A percentile compares a stretch with the other conserved stretches of the same genome.
Conservation (phyloP, 1,140 invertebrate genomes). For the Helicoverpa armigera region DNA sequence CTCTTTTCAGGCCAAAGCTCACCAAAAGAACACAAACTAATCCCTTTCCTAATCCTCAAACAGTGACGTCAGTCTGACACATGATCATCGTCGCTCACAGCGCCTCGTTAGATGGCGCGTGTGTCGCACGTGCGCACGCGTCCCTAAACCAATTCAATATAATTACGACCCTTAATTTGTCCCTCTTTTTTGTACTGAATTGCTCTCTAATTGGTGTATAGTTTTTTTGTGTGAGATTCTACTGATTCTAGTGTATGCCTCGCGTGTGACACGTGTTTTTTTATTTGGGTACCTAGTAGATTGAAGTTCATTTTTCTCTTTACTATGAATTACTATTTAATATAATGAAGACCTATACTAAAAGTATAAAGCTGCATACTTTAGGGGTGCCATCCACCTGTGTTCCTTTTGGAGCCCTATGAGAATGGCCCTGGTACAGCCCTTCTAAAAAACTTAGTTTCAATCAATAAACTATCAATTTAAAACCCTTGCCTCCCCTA, state of each 20-base stretch:
- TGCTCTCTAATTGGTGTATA: conserved; percentile 55
- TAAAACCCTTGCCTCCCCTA: not conserved
- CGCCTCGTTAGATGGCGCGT: conserved; percentile 69
- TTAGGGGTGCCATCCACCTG: too few relatives aligned
- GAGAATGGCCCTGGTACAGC: too few relatives aligned
- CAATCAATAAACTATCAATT: not conserved
- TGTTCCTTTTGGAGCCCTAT: too few relatives aligned
- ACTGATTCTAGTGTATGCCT: conserved; percentile 27
- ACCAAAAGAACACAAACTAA: conserved; percentile 36
- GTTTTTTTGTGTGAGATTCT: conserved; percentile 45
- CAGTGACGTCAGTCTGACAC: conserved; percentile 48
- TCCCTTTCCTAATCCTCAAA: conserved; percentile 41
- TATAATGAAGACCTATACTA: too few relatives aligned
- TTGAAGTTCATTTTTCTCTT: not conserved
- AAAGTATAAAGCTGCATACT: too few relatives aligned
- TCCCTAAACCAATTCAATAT: conserved; percentile 70
- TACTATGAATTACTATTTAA: too few relatives aligned
- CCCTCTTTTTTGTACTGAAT: conserved; percentile 48
- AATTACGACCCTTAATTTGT: conserved; percentile 59
- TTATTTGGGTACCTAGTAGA: conserved; percentile 28
- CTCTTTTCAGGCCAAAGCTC: not conserved
- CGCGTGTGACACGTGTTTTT: conserved; percentile 32
- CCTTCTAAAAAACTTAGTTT: not conserved
- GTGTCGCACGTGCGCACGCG: conserved; percentile 61
- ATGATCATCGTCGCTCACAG: conserved; percentile 64